Evolutionary conservation across 2,888 invertebrate genomes (phyloP).

Genomic region (Cephus nigrinus): DNA sequence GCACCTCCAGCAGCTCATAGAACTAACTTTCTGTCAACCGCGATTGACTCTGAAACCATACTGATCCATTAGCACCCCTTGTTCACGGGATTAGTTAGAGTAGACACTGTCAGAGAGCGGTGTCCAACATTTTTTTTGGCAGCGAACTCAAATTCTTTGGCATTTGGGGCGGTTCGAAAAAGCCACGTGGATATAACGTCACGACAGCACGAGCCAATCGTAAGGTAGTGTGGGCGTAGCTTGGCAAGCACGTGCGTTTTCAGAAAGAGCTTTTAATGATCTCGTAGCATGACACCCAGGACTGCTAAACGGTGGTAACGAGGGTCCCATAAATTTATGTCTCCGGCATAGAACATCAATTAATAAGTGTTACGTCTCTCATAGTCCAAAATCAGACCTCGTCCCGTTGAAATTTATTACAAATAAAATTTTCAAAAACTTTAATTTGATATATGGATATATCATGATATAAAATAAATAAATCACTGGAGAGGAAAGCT

Average conservation of each 20-base stretch:
- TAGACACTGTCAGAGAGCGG: constrained; percentile 33
- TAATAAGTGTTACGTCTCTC: constrained; percentile 41
- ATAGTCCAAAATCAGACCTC: too few relatives aligned
- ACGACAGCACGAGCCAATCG: constrained; percentile 49
- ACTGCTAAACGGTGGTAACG: constrained; percentile 56
- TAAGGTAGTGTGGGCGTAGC: constrained; percentile 52
- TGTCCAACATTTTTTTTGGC: constrained; percentile 38
- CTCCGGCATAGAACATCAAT: constrained; percentile 35
- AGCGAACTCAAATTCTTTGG: constrained; percentile 49
- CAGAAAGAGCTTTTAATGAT: constrained; percentile 50
- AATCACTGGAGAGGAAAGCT: too few relatives aligned
- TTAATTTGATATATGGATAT: too few relatives aligned
- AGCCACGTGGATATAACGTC: constrained; percentile 57
- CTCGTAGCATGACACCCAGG: constrained; percentile 45
- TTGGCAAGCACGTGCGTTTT: constrained; percentile 56
- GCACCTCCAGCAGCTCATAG: neutral
- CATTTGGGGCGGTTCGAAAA: constrained; percentile 51
- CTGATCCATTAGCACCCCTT: constrained; percentile 34
- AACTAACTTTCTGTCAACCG: constrained; percentile 14
- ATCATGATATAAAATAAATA: too few relatives aligned
- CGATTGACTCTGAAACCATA: constrained; percentile 25
- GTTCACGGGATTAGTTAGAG: constrained; percentile 34
- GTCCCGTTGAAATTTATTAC: too few relatives aligned
- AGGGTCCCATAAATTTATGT: constrained; percentile 56
- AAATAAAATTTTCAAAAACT: too few relatives aligned